A percentile compares a stretch with the other conserved stretches of the same genome.
Evolutionary conservation across 2,888 invertebrate genomes (phyloP).

Genomic region (Mactromeris polynyma): DNA sequence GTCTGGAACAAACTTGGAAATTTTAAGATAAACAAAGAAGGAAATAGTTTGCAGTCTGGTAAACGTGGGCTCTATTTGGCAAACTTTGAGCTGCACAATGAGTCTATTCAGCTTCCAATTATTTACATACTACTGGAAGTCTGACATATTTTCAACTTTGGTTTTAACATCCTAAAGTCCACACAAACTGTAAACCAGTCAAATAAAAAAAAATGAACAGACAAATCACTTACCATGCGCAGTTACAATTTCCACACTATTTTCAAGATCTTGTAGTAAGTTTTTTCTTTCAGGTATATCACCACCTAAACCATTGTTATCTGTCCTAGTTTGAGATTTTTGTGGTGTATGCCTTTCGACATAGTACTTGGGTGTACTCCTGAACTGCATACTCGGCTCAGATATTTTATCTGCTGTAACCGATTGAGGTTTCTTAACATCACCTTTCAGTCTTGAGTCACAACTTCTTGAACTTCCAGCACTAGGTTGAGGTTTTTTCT

Average conservation of each 20-base stretch:
- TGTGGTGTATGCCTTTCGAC: conserved; percentile 74
- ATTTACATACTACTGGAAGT: no score
- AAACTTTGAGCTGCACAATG: no score
- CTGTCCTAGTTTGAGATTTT: conserved; percentile 50
- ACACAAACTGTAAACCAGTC: neutral
- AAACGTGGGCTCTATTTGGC: no score
- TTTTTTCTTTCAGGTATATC: conserved; percentile 66
- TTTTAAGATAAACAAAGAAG: no score
- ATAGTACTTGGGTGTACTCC: conserved; percentile 66
- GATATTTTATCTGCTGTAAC: neutral
- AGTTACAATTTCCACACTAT: conserved; percentile 71
- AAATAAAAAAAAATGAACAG: neutral
- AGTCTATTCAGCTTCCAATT: no score
- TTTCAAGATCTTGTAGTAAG: conserved; percentile 68
- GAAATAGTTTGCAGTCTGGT: no score
- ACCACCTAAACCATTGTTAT: neutral
- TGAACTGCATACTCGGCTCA: conserved; percentile 24
- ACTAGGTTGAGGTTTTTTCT: conserved; percentile 39
- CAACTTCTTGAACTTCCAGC: conserved; percentile 14
- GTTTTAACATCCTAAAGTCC: no score
- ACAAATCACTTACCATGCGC: conserved; percentile 52
- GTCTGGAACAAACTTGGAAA: no score
- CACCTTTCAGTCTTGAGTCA: neutral
- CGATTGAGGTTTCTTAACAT: neutral
- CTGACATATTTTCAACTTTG: no score